Evolutionary conservation across 2,113 vertebrate species (phyloP).

Genomic region (Dromas ardeola): DNA sequence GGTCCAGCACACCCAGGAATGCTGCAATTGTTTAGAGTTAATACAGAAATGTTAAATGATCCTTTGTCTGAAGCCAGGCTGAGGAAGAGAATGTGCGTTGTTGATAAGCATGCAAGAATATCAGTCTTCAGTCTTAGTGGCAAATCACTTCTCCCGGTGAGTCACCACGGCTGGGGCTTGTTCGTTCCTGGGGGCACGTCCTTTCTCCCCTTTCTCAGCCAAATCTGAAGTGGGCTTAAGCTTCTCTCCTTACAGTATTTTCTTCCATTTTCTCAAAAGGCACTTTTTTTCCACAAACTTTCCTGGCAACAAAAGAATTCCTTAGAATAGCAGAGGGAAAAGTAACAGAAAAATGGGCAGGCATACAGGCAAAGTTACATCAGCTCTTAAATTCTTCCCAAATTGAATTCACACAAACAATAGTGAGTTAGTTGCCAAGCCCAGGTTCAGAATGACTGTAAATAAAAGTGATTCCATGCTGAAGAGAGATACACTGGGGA

Average conservation of each 20-base stretch:
- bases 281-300: not conserved
- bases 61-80: constrained; percentile 24
- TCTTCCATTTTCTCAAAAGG: constrained; percentile 15
- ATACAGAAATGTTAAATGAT: not conserved
- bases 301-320: constrained; percentile 20
- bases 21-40: not conserved
- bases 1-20: not conserved
- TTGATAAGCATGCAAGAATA: constrained; percentile 40
- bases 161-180: not conserved
- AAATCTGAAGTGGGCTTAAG: not conserved
- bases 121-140: not conserved
- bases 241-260: not conserved
- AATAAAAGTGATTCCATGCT: not conserved
- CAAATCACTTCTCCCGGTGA: constrained; percentile 1
- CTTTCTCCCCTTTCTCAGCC: not conserved
- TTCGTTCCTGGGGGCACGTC: constrained; percentile 44
- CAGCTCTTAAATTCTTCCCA: constrained; percentile 41
- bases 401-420: constrained; percentile 37
- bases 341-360: constrained; percentile 9
- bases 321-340: constrained; percentile 11
- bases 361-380: constrained; percentile 14
- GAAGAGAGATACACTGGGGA: not conserved
- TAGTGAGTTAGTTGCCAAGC: constrained; percentile 27
- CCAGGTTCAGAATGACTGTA: not conserved
- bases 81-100: constrained; percentile 39